A percentile compares a stretch with the other conserved stretches of the same genome.
These are phyloP conservation scores for Microctonus hyperodae DNA, from an alignment of 2,888 invertebrate species.

Conservation along the genomic window DNA sequence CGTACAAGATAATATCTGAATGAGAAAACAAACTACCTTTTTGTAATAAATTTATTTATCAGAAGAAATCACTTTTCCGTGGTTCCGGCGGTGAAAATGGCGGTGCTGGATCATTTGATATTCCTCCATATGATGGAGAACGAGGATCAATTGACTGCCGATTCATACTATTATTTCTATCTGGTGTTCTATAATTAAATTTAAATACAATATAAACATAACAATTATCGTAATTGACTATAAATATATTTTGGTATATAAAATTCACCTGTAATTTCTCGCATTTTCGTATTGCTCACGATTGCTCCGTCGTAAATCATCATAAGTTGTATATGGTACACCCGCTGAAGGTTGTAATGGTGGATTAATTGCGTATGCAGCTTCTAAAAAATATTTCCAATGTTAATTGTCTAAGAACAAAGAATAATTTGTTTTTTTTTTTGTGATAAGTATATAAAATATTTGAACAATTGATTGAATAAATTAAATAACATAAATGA, in stretches of 20 bases:
- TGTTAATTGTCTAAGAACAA: no score
- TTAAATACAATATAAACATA: no score
- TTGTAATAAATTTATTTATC: neutral
- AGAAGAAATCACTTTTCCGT: slow-evolving; percentile 13
- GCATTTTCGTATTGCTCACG: slow-evolving; percentile 23
- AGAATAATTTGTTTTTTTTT: no score
- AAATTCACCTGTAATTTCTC: neutral
- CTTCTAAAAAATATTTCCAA: slow-evolving; percentile 2
- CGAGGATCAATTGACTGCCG: neutral
- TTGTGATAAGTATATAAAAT: no score
- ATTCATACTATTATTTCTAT: neutral
- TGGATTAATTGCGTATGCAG: slow-evolving; percentile 24
- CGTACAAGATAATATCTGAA: slow-evolving; percentile 8
- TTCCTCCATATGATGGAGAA: neutral
- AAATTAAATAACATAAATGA: no score
- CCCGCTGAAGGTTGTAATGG: slow-evolving; percentile 12
- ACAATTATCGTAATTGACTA: neutral
- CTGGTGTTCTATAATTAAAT: slow-evolving; percentile 1
- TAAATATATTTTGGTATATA: neutral
- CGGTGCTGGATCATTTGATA: slow-evolving; percentile 1
- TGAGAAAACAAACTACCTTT: slow-evolving; percentile 19
- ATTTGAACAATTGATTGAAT: no score
- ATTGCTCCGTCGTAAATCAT: slow-evolving; percentile 28
- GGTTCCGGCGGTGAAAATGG: neutral
- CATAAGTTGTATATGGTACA: slow-evolving; percentile 20